Evolutionary conservation across 37 sponge, comb jelly and placozoan species (phyloP), one percentile per base, ranked within the genome.

Genomic region (Lycopodina hypogea): DNA sequence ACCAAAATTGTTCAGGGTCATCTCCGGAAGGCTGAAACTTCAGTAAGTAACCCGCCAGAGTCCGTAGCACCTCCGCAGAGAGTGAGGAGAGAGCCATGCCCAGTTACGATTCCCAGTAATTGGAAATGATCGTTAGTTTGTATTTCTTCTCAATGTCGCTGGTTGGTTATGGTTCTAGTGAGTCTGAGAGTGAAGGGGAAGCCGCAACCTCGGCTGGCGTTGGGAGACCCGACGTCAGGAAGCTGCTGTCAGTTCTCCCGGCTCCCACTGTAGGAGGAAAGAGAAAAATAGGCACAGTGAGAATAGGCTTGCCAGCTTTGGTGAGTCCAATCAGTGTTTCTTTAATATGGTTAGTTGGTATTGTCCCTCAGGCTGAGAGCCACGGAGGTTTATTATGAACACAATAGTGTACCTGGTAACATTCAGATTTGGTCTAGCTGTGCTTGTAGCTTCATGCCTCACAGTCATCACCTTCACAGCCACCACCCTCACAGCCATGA

Each of bases 81-180:
- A 71, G 30, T 56, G 53, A 58, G 15, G 42, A 39, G 42, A 79
- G 23, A 22, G 69, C n/a, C 68, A 78, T 69, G 15, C 38, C 34
- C 40, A 35, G 68, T 12, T 39, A 35, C 3, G 7, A 7, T 74
- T 58, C 75, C n/a, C n/a, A n/a, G n/a, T n/a, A n/a, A n/a, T n/a
- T n/a, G n/a, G n/a, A n/a, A n/a, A n/a, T n/a, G n/a, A n/a, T n/a
- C n/a, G n/a, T n/a, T n/a, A n/a, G n/a, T n/a, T n/a, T n/a, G n/a
- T n/a, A n/a, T n/a, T n/a, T n/a, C n/a, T n/a, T n/a, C n/a, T n/a
- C n/a, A n/a, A 67, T 83, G 28, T 71, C 81, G 14, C 58, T 83
- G 23, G 83, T 83, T 26, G 56, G 69, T 29, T 83, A 83, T 55
- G 83, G 56, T 18, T 75, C 75, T 68, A 76, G 69, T 30, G 79